Evolutionary conservation across 92 coral and sea anemone species (phyloP).

Genomic region (Bergia puertoricense): DNA sequence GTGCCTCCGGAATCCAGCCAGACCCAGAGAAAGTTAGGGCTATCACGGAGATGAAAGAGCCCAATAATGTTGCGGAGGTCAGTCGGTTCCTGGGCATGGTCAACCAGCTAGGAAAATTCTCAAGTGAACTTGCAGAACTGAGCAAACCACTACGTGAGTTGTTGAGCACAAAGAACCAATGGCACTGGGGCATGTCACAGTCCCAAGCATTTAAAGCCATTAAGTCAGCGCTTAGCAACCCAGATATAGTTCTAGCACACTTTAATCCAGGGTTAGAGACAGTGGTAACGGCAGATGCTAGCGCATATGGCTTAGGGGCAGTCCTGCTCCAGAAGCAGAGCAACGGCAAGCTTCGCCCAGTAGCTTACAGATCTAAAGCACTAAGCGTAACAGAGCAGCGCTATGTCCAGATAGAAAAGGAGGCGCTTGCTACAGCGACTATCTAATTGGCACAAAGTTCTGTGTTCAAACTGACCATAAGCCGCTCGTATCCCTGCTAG

Average conservation of each 20-base stretch:
- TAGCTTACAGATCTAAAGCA: conserved; percentile 46
- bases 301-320: conserved; percentile 50
- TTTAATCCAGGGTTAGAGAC: conserved; percentile 54
- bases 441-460: not conserved
- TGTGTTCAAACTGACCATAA: not conserved
- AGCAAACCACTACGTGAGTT: conserved; percentile 60
- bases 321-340: conserved; percentile 42
- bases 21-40: too few species aligned
- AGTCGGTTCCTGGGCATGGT: conserved; percentile 43
- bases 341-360: conserved; percentile 45
- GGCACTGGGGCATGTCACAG: conserved; percentile 54
- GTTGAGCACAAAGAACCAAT: conserved; percentile 42
- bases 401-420: conserved; percentile 21
- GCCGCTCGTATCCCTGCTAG: not conserved
- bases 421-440: conserved; percentile 29
- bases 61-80: too few species aligned
- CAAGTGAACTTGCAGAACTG: conserved; percentile 40
- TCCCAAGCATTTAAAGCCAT: conserved; percentile 51
- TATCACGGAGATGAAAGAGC: too few species aligned
- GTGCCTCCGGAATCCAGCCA: too few species aligned
- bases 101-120: conserved; percentile 50
- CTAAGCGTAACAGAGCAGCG: conserved; percentile 42
- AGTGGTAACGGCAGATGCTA: conserved; percentile 46
- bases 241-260: conserved; percentile 45
- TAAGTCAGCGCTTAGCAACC: conserved; percentile 49